Conservation (phyloP, 2,797 vertebrate genomes). For the Tinamus major region DNA sequence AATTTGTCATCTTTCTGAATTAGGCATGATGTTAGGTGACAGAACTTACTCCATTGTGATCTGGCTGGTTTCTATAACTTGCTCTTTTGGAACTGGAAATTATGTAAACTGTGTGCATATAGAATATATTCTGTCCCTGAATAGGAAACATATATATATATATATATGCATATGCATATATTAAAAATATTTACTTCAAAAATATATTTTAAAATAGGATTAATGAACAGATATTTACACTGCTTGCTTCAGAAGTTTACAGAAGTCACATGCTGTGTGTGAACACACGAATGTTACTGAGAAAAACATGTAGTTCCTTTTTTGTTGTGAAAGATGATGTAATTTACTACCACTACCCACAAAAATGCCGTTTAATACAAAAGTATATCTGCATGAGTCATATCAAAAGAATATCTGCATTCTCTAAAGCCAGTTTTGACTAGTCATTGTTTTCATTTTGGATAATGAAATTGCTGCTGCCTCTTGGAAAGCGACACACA, state of each 20-base stretch:
- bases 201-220: background rate
- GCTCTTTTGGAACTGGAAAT: background rate
- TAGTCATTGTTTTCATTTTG: slow-evolving; percentile 5
- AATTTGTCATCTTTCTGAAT: background rate
- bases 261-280: background rate
- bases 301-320: background rate
- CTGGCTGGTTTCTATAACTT: background rate
- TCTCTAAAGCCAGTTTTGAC: background rate
- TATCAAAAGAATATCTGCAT: background rate
- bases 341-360: background rate
- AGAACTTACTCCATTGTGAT: background rate
- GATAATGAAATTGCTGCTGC: background rate
- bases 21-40: background rate
- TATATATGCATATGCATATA: too few species aligned
- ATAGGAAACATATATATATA: background rate
- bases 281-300: background rate
- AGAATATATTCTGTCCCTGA: background rate
- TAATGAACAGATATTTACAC: background rate
- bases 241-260: background rate
- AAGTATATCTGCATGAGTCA: background rate
- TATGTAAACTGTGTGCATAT: background rate
- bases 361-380: background rate
- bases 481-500: background rate
- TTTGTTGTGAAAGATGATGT: background rate
- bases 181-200: background rate